These are phyloP conservation scores for Synergus gifuensis DNA, from an alignment of 2,888 invertebrate genomes.

Conservation along the genomic window DNA sequence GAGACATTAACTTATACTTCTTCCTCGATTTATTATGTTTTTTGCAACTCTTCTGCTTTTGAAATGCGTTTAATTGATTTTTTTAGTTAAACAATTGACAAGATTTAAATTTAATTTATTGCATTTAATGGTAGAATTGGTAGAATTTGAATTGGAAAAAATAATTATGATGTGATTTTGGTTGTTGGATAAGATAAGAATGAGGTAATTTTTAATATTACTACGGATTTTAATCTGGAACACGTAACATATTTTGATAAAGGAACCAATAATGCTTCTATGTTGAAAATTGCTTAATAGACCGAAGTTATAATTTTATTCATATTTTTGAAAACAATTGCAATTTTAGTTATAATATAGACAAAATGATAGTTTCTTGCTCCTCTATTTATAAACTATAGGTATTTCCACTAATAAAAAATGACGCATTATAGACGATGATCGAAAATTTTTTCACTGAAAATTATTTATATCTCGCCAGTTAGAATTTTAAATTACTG, in stretches of 20 bases:
- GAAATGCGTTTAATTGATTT: slow-evolving; percentile 14
- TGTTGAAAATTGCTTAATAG: no score
- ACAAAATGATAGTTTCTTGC: background rate
- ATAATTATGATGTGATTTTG: background rate
- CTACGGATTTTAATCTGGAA: background rate
- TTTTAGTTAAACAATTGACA: background rate
- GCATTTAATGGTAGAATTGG: background rate
- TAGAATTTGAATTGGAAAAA: background rate
- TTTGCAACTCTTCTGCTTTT: slow-evolving; percentile 19
- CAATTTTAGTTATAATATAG: no score
- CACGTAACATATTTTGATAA: background rate
- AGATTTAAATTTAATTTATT: background rate
- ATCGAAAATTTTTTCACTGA: no score
- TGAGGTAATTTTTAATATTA: background rate
- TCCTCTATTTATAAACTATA: background rate
- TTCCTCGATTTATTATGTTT: slow-evolving; percentile 1
- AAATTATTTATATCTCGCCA: no score
- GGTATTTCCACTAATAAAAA: background rate
- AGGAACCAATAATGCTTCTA: no score
- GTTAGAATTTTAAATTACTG: background rate
- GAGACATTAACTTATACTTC: background rate
- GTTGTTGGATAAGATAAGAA: background rate
- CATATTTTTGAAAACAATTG: no score
- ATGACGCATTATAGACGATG: background rate
- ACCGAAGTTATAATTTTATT: no score